Percentiles rank a stretch among this genome's conserved stretches.
These are phyloP conservation scores for Eudasyphora cyanicolor DNA, from an alignment of 2,888 invertebrate genomes.

Conservation along the genomic window DNA sequence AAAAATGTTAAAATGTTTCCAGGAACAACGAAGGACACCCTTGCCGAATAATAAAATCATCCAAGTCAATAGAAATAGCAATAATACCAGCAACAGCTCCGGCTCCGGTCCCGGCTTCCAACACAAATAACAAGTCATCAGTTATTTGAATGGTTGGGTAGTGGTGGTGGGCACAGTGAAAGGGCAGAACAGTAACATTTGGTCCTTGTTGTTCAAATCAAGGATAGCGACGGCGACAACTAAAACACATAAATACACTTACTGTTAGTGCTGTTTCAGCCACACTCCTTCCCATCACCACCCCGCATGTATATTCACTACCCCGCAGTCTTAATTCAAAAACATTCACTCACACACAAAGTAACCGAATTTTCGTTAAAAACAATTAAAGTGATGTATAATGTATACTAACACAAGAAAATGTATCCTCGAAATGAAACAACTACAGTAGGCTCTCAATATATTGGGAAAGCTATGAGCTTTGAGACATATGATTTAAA, in stretches of 20 bases:
- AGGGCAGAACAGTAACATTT: background rate
- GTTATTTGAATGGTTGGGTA: too few species aligned
- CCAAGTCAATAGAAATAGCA: background rate
- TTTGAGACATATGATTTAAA: too few species aligned
- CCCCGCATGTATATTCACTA: background rate
- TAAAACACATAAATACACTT: slow-evolving; percentile 19
- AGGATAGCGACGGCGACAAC: too few species aligned
- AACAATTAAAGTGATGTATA: slow-evolving; percentile 7
- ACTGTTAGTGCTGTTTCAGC: too few species aligned
- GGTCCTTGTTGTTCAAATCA: slow-evolving; percentile 2
- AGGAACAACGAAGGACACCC: slow-evolving; percentile 18
- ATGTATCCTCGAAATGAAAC: background rate
- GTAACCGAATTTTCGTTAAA: slow-evolving; percentile 7
- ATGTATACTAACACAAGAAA: background rate
- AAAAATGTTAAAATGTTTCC: slow-evolving; percentile 46
- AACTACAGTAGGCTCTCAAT: background rate
- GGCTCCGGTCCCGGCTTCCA: too few species aligned
- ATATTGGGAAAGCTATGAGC: too few species aligned
- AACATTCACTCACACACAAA: background rate
- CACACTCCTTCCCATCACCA: background rate
- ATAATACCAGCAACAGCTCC: background rate
- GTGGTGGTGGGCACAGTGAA: background rate
- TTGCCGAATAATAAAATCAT: background rate
- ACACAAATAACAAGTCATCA: slow-evolving; percentile 39
- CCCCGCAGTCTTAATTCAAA: background rate